Evolutionary conservation across 2,888 invertebrate genomes (phyloP).

Genomic region (Orthosia gracilis): DNA sequence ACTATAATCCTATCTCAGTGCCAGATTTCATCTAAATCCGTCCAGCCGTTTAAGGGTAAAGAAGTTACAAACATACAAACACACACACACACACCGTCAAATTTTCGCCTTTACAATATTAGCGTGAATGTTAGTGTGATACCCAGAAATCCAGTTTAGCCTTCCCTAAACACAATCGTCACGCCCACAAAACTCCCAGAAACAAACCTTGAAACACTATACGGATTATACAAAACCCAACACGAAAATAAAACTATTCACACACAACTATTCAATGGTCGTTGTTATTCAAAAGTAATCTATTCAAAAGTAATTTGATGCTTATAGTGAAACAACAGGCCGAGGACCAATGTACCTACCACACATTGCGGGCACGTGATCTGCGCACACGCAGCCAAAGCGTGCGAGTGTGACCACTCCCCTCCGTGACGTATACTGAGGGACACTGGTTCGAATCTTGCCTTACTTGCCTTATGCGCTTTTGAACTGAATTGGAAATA

Average conservation of each 20-base stretch:
- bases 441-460: constrained; percentile 50
- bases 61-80: too few species aligned
- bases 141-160: not conserved
- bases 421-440: constrained; percentile 48
- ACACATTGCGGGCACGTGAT: constrained; percentile 53
- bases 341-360: constrained; percentile 26
- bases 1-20: too few species aligned
- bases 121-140: too few species aligned
- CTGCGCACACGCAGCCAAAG: constrained; percentile 62
- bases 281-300: not conserved
- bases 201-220: not conserved
- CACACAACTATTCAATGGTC: not conserved
- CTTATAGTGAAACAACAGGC: constrained; percentile 39
- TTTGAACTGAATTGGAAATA: constrained; percentile 34
- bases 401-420: constrained; percentile 60
- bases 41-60: too few species aligned
- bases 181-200: constrained; percentile 21
- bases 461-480: constrained; percentile 30
- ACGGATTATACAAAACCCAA: not conserved
- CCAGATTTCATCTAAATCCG: too few species aligned
- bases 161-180: constrained; percentile 15
- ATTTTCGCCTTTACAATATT: too few species aligned
- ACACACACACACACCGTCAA: too few species aligned
- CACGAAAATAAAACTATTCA: constrained; percentile 27
- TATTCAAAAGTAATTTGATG: constrained; percentile 41